Conservation (phyloP, 2,888 invertebrate genomes). For the Phasia obesa region DNA sequence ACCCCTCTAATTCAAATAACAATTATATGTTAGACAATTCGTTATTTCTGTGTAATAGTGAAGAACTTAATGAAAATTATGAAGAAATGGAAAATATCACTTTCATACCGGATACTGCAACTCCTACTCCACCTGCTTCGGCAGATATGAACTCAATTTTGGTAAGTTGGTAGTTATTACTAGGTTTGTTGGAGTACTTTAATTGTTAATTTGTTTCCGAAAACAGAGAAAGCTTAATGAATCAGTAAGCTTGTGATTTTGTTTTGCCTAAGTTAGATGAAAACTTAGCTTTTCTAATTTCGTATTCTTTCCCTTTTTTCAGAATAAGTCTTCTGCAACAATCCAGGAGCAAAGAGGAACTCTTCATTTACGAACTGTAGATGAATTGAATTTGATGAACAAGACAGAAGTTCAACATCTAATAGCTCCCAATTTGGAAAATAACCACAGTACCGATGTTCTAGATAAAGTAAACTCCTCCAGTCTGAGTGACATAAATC, state of each 20-base stretch:
- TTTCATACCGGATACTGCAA: constrained; percentile 72
- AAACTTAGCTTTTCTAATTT: no score
- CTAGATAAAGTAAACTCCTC: constrained; percentile 49
- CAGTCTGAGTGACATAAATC: constrained; percentile 48
- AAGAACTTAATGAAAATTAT: constrained; percentile 43
- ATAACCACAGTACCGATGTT: constrained; percentile 37
- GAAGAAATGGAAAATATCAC: constrained; percentile 55
- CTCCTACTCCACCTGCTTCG: constrained; percentile 67
- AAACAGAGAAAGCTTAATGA: neutral
- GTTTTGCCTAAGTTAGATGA: no score
- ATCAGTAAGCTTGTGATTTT: no score
- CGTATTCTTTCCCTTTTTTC: neutral
- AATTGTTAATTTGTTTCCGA: neutral
- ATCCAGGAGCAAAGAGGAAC: constrained; percentile 76
- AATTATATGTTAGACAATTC: constrained; percentile 60
- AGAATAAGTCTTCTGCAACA: constrained; percentile 34
- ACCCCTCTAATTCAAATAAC: constrained; percentile 25
- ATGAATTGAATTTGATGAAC: constrained; percentile 82
- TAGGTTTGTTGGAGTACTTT: neutral
- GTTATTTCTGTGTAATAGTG: constrained; percentile 47
- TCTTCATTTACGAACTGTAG: constrained; percentile 81
- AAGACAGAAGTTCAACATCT: constrained; percentile 81
- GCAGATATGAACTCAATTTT: constrained; percentile 28
- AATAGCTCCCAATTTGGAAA: constrained; percentile 79
- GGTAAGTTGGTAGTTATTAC: constrained; percentile 26